A percentile compares a stretch with the other conserved stretches of the same genome.
Conservation (phyloP, 1,140 invertebrate genomes). For the Pseudomyrmex sp. region DNA sequence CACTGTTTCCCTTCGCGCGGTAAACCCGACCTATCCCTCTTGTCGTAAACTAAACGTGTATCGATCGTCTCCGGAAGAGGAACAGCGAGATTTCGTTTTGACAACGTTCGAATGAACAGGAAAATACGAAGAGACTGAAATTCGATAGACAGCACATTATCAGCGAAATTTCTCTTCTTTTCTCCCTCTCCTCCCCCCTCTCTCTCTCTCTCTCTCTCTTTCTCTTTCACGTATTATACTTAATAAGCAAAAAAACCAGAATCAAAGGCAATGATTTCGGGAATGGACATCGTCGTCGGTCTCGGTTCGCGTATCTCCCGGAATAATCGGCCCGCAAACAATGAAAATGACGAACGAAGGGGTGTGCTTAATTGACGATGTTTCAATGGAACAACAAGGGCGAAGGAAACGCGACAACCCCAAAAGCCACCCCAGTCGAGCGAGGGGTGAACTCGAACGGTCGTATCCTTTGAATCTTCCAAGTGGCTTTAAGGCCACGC, state of each 20-base stretch:
- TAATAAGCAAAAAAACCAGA: slow-evolving; percentile 18
- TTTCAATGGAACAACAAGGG: slow-evolving; percentile 65
- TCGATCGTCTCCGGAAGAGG: slow-evolving; percentile 17
- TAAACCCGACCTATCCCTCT: slow-evolving; percentile 16
- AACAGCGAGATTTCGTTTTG: not conserved
- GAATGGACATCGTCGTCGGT: slow-evolving; percentile 19
- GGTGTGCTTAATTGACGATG: slow-evolving; percentile 79
- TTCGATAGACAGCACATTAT: not conserved
- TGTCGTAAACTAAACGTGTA: slow-evolving; percentile 1
- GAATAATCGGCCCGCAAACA: slow-evolving; percentile 74
- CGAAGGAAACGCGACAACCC: slow-evolving; percentile 45
- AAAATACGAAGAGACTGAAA: not conserved
- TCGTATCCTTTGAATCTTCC: slow-evolving; percentile 38
- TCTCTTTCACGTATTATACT: not conserved
- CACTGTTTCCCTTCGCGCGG: slow-evolving; percentile 25
- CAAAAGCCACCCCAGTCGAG: slow-evolving; percentile 63
- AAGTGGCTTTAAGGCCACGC: slow-evolving; percentile 63
- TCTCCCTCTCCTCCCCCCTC: too few relatives aligned
- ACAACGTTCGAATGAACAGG: not conserved
- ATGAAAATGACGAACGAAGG: slow-evolving; percentile 72
- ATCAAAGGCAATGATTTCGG: slow-evolving; percentile 23
- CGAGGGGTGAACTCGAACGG: slow-evolving; percentile 37
- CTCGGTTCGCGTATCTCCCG: slow-evolving; percentile 23
- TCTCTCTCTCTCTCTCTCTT: too few relatives aligned
- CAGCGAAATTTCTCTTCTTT: not conserved